phyloP scores from a whole-genome alignment of 2,888 invertebrate species.

The Noctua fimbriata region DNA sequence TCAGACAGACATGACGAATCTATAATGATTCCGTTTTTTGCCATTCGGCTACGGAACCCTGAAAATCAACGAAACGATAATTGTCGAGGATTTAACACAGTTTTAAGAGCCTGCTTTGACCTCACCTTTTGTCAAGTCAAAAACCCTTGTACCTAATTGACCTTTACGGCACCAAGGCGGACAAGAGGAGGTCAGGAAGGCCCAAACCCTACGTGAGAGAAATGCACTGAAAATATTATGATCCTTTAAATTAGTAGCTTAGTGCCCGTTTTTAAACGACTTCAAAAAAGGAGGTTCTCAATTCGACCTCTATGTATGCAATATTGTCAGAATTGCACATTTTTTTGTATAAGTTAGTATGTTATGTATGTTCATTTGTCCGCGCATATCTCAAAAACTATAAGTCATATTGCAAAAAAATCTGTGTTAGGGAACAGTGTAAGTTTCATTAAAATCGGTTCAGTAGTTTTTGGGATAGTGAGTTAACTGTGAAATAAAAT shows the following conservation, averaged over 20 bases:
- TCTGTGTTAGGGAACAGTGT: not conserved
- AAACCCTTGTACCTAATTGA: constrained; percentile 5
- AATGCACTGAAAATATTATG: not conserved
- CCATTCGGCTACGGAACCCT: too few species aligned
- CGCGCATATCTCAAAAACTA: not conserved
- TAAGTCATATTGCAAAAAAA: not conserved
- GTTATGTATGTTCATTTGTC: not conserved
- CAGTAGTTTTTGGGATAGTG: too few species aligned
- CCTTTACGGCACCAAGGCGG: not conserved
- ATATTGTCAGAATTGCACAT: not conserved
- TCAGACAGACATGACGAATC: too few species aligned
- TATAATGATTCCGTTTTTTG: too few species aligned
- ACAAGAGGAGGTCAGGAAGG: not conserved
- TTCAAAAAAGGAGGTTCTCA: not conserved
- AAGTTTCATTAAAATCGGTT: too few species aligned
- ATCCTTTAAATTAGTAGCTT: not conserved
- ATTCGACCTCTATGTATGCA: too few species aligned
- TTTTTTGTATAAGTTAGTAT: not conserved
- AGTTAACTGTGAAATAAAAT: too few species aligned
- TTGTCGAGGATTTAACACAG: not conserved
- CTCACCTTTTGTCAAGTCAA: not conserved
- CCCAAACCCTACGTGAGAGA: not conserved
- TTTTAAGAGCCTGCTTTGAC: not conserved
- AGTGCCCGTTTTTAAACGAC: not conserved
- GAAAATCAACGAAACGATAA: not conserved